A percentile compares a stretch with the other conserved stretches of the same genome.
These are phyloP conservation scores for Berghia stephanieae DNA, from an alignment of 1,140 invertebrate genomes.

Conservation along the genomic window DNA sequence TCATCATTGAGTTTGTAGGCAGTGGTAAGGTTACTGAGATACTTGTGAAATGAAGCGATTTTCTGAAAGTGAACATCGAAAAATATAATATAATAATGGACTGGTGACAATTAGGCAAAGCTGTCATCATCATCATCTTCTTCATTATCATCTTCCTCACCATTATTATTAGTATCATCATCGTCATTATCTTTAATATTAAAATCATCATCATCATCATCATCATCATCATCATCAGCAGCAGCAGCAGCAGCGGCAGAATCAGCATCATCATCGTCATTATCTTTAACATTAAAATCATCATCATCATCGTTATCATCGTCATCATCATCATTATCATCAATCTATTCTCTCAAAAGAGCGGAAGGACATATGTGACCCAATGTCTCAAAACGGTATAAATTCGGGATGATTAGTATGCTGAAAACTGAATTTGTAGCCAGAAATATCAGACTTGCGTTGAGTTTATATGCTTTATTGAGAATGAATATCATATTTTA, in stretches of 20 bases:
- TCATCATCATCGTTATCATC: slow-evolving; percentile 13
- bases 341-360: neutral
- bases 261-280: neutral
- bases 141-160: neutral
- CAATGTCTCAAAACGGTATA: neutral
- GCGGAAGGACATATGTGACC: neutral
- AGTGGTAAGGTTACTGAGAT: too few species aligned
- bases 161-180: neutral
- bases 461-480: too few species aligned
- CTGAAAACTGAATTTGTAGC: too few species aligned
- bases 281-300: too few species aligned
- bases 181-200: neutral
- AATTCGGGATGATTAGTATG: too few species aligned
- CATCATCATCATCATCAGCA: neutral
- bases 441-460: too few species aligned
- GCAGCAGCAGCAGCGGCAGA: slow-evolving; percentile 2
- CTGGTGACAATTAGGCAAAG: too few species aligned
- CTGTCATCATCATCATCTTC: neutral
- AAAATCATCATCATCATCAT: neutral
- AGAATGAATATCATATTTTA: too few species aligned
- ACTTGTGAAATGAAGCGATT: too few species aligned
- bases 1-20: too few species aligned
- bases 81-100: too few species aligned
- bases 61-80: too few species aligned
- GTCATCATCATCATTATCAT: neutral